Conservation (phyloP, 2,797 vertebrate species). For the Esox masquinongy region DNA sequence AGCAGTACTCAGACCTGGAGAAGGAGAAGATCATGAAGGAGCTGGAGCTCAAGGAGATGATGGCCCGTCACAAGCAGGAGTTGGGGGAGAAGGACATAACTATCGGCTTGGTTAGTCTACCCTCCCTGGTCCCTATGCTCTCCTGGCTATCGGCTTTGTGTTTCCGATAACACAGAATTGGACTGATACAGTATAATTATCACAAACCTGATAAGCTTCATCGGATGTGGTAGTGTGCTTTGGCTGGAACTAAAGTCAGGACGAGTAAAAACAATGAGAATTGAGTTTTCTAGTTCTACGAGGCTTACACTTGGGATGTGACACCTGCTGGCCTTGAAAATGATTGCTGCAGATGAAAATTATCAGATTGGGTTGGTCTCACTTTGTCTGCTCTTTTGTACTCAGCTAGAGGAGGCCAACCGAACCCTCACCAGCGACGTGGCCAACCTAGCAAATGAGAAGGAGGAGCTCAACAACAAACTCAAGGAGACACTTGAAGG, state of each 20-base stretch:
- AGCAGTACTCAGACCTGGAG: constrained; percentile 93
- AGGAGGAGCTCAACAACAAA: constrained; percentile 95
- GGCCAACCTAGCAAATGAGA: constrained; percentile 92
- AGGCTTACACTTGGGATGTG: neutral
- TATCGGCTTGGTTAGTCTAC: constrained; percentile 85
- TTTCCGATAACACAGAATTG: neutral
- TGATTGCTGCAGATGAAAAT: neutral
- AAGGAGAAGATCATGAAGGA: constrained; percentile 99
- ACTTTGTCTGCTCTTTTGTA: neutral
- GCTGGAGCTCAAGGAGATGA: constrained; percentile 97
- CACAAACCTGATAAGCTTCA: neutral
- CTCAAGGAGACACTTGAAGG: constrained; percentile 88
- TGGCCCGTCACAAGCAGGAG: constrained; percentile 91
- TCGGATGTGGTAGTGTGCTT: neutral
- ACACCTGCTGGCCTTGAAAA: neutral
- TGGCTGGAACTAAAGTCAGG: neutral
- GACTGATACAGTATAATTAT: neutral
- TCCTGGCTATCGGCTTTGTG: neutral
- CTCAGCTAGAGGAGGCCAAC: constrained; percentile 94
- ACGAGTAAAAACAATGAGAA: neutral
- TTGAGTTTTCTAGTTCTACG: neutral
- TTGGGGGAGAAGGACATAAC: constrained; percentile 92
- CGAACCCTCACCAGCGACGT: constrained; percentile 94
- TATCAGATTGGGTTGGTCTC: neutral
- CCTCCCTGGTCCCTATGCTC: neutral